Conservation (phyloP, 1,140 invertebrate genomes). For the Reticulitermes speratus region DNA sequence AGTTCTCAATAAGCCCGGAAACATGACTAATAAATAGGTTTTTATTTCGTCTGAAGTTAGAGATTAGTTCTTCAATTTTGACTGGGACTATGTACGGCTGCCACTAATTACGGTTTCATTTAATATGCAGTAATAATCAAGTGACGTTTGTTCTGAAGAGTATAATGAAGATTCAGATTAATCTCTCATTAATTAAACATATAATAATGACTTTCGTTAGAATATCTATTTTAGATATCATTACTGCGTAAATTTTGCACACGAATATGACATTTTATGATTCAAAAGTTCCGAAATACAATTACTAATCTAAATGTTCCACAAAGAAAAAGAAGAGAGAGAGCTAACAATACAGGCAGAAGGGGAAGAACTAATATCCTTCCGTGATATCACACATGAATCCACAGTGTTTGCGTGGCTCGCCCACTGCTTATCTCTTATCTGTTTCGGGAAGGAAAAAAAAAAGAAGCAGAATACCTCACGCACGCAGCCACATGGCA, state of each 20-base stretch:
- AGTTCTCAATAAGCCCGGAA: no score
- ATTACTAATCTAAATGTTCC: background rate
- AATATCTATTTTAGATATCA: background rate
- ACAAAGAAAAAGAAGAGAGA: background rate
- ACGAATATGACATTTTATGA: background rate
- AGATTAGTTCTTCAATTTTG: no score
- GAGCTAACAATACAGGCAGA: background rate
- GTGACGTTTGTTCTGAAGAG: background rate
- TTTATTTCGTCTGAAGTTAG: no score
- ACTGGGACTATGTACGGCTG: no score
- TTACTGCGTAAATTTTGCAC: background rate
- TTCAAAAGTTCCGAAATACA: background rate
- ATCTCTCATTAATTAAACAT: background rate
- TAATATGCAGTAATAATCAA: background rate
- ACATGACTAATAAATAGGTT: no score
- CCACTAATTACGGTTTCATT: no score
- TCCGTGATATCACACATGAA: background rate
- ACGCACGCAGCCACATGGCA: background rate
- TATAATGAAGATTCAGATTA: background rate
- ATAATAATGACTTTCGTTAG: background rate
- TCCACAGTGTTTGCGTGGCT: background rate
- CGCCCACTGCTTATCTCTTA: background rate
- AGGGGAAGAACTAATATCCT: constrained; percentile 1
- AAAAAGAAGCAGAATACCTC: background rate
- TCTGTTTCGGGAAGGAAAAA: background rate